These are phyloP conservation scores for Apis mellifera DNA, from an alignment of 1,140 invertebrate species.

Conservation along the genomic window DNA sequence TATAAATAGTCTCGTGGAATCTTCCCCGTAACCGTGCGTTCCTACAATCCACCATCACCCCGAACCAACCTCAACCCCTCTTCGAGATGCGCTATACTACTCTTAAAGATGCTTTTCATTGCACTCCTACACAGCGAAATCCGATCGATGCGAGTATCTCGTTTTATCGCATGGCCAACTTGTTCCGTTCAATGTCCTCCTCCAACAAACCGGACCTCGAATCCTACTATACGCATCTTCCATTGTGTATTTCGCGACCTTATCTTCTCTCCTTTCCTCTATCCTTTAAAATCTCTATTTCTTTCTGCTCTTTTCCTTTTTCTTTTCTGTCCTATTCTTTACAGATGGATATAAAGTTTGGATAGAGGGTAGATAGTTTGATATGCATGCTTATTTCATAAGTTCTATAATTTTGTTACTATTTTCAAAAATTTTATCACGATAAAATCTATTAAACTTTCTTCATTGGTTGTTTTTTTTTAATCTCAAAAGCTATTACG, in stretches of 20 bases:
- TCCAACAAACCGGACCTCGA: slow-evolving; percentile 40
- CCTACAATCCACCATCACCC: slow-evolving; percentile 39
- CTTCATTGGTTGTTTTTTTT: slow-evolving; percentile 33
- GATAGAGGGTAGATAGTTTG: neutral
- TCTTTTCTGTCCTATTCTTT: neutral
- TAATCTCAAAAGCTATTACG: slow-evolving; percentile 21
- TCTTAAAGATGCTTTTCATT: slow-evolving; percentile 71
- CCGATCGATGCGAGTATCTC: slow-evolving; percentile 66
- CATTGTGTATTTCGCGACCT: slow-evolving; percentile 49
- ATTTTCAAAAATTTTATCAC: slow-evolving; percentile 21
- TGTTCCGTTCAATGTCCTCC: slow-evolving; percentile 44
- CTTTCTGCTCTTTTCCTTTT: slow-evolving; percentile 1
- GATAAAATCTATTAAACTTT: slow-evolving; percentile 49
- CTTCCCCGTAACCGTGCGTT: slow-evolving; percentile 44
- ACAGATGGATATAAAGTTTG: neutral
- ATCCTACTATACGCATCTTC: slow-evolving; percentile 43
- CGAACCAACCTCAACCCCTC: slow-evolving; percentile 32
- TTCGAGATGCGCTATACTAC: slow-evolving; percentile 56
- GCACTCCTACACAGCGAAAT: slow-evolving; percentile 56
- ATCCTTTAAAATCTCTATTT: slow-evolving; percentile 25
- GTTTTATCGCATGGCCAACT: slow-evolving; percentile 34
- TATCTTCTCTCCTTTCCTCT: slow-evolving; percentile 21
- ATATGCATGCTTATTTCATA: neutral
- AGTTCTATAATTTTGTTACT: neutral
- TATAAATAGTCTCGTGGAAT: slow-evolving; percentile 73